Conservation (phyloP, 2,888 invertebrate genomes). For the Megaustenia siamemsis region DNA sequence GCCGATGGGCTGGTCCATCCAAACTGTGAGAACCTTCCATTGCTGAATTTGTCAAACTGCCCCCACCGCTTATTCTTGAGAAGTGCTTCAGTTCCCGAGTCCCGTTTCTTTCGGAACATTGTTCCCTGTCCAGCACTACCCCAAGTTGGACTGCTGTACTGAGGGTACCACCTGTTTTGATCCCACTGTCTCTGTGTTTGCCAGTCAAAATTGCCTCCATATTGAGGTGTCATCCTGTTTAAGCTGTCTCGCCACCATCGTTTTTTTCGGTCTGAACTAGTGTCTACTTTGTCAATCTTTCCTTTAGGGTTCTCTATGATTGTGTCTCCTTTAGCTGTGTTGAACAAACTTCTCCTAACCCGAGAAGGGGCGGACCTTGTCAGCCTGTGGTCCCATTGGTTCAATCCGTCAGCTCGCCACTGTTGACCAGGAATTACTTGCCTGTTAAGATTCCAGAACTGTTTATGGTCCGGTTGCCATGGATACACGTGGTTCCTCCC, state of each 20-base stretch:
- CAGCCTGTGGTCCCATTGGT: background rate
- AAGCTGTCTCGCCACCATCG: conserved; percentile 17
- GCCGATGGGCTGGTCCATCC: background rate
- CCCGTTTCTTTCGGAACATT: background rate
- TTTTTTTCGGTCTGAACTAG: background rate
- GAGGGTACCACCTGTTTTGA: background rate
- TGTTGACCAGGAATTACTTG: background rate
- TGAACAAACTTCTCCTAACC: background rate
- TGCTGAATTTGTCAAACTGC: background rate
- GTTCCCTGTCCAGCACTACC: background rate
- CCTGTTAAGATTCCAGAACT: conserved; percentile 3
- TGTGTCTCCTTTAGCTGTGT: background rate
- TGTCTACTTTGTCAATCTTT: background rate
- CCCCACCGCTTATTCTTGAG: conserved; percentile 4
- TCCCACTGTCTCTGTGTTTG: background rate
- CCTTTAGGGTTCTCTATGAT: background rate
- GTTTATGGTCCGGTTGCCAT: background rate
- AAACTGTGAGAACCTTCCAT: background rate
- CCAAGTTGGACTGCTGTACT: background rate
- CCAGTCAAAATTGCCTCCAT: background rate
- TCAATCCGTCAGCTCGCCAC: background rate
- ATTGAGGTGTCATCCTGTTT: background rate
- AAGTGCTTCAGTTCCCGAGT: background rate
- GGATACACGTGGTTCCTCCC: background rate
- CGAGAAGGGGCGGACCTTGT: background rate